phyloP scores from a whole-genome alignment of 2,888 invertebrate genomes.

The Neoascia interrupta region DNA sequence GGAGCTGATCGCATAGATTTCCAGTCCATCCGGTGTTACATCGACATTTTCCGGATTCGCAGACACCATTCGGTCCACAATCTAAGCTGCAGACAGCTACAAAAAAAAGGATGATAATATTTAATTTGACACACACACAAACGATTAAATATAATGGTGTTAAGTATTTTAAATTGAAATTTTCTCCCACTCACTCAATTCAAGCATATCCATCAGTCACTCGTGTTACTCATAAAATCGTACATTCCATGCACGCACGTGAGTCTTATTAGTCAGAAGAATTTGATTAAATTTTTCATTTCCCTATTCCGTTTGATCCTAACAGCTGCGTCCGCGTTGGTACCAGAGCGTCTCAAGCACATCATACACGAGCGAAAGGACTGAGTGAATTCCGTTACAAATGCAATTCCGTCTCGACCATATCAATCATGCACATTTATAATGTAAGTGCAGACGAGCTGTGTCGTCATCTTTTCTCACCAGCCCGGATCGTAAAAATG shows the following conservation, averaged over 20 bases:
- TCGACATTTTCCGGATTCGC: conserved; percentile 93
- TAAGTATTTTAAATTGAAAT: conserved; percentile 71
- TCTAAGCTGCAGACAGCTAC: conserved; percentile 94
- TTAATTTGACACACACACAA: too few species aligned
- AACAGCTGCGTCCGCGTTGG: conserved; percentile 57
- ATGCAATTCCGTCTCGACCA: conserved; percentile 69
- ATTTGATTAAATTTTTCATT: conserved; percentile 71
- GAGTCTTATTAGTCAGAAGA: conserved; percentile 69
- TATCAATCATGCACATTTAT: conserved; percentile 69
- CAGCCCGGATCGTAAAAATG: not conserved
- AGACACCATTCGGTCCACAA: conserved; percentile 96
- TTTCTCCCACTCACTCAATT: conserved; percentile 41
- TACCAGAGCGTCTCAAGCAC: conserved; percentile 6
- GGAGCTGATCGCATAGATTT: conserved; percentile 92
- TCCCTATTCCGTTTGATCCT: conserved; percentile 60
- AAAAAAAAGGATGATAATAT: too few species aligned
- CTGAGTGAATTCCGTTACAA: conserved; percentile 59
- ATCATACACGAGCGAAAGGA: conserved; percentile 13
- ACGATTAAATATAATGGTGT: too few species aligned
- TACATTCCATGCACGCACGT: conserved; percentile 9
- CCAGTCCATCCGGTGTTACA: conserved; percentile 97
- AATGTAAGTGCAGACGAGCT: conserved; percentile 59
- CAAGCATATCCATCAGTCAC: conserved; percentile 64
- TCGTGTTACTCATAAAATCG: conserved; percentile 34
- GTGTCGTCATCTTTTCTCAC: conserved; percentile 36